phyloP scores from a whole-genome alignment of 2,797 vertebrate species.

The Sternarchorhynchus goeldii region DNA sequence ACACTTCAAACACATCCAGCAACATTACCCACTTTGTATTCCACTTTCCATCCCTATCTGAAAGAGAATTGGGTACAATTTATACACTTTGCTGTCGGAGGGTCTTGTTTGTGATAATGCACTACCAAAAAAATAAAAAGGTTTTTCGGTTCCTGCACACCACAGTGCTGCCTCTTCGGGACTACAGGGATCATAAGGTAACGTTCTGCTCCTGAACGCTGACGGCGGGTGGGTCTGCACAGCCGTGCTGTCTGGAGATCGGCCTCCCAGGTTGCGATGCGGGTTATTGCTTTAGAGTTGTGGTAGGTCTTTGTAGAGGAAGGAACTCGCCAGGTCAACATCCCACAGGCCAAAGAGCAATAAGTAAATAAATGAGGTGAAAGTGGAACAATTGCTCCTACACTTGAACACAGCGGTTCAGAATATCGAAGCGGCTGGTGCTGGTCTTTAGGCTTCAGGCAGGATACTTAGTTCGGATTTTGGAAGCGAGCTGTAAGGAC shows the following conservation, averaged over 20 bases:
- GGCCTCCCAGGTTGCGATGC: not conserved
- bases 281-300: not conserved
- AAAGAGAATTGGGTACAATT: too few species aligned
- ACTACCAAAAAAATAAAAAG: not conserved
- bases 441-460: not conserved
- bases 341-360: too few species aligned
- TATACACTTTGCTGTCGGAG: not conserved
- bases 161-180: too few species aligned
- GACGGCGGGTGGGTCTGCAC: constrained; percentile 3
- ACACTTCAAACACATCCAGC: constrained; percentile 5
- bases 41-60: not conserved
- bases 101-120: not conserved
- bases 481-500: not conserved
- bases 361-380: not conserved
- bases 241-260: not conserved
- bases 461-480: not conserved
- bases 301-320: not conserved
- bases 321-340: not conserved
- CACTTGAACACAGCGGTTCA: not conserved
- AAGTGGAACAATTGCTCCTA: not conserved
- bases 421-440: not conserved
- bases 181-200: not conserved
- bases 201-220: not conserved
- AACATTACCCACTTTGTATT: not conserved
- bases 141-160: not conserved